phyloP scores from a whole-genome alignment of 92 coral and sea anemone genomes.

The Metridium senile region DNA sequence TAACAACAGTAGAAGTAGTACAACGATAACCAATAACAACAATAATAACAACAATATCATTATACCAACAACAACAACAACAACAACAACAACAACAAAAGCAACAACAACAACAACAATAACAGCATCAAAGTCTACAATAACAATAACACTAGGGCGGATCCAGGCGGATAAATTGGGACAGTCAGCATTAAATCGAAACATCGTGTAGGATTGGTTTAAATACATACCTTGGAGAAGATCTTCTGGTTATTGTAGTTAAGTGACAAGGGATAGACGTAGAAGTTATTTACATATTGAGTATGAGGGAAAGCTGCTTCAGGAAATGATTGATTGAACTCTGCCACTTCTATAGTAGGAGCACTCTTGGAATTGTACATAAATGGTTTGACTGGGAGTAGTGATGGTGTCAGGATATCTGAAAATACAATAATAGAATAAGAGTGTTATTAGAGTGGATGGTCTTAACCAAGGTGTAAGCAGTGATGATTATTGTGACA shows the following conservation, averaged over 20 bases:
- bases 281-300: constrained; percentile 83
- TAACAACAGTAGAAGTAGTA: too few relatives aligned
- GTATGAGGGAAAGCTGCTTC: constrained; percentile 93
- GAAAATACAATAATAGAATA: constrained; percentile 4
- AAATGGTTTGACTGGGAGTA: constrained; percentile 83
- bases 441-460: neutral
- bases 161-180: too few relatives aligned
- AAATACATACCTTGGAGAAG: constrained; percentile 72
- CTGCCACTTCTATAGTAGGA: constrained; percentile 82
- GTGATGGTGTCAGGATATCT: constrained; percentile 89
- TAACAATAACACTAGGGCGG: too few relatives aligned
- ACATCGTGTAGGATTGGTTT: neutral
- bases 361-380: constrained; percentile 42
- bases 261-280: constrained; percentile 83
- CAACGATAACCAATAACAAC: too few relatives aligned
- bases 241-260: constrained; percentile 92
- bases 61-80: neutral
- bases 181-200: too few relatives aligned
- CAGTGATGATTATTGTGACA: too few relatives aligned
- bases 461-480: too few relatives aligned
- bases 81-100: too few relatives aligned
- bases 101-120: too few relatives aligned
- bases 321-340: constrained; percentile 84
- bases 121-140: too few relatives aligned
- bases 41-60: too few relatives aligned